Percentiles rank a stretch among this genome's conserved stretches.
Conservation (phyloP, 2,888 invertebrate species). For the Ochropleura leucogaster region DNA sequence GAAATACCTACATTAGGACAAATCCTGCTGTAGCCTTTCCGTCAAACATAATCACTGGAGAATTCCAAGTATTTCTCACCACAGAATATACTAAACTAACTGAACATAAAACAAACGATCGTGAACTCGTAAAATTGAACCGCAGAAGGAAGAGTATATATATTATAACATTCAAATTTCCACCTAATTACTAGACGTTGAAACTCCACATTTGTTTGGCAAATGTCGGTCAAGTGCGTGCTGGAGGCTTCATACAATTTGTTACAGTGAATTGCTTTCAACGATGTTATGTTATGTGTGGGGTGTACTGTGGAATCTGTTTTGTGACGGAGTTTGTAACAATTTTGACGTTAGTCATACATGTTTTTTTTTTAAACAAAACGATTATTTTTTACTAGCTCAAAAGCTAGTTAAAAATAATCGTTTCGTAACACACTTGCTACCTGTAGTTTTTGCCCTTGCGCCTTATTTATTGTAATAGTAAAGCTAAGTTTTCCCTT, state of each 20-base stretch:
- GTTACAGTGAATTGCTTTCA: slow-evolving; percentile 53
- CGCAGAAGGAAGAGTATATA: slow-evolving; percentile 2
- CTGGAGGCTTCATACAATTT: slow-evolving; percentile 56
- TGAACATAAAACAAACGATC: slow-evolving; percentile 46
- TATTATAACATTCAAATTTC: slow-evolving; percentile 21
- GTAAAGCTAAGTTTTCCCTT: no score
- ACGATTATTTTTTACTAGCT: no score
- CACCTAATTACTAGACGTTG: slow-evolving; percentile 50
- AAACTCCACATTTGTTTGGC: slow-evolving; percentile 57
- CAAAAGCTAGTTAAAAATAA: no score
- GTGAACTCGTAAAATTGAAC: slow-evolving; percentile 48
- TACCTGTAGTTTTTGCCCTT: no score
- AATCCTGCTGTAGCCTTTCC: slow-evolving; percentile 3
- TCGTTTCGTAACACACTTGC: no score
- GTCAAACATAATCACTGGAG: slow-evolving; percentile 28
- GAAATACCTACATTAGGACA: neutral
- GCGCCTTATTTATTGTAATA: no score
- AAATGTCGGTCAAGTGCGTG: slow-evolving; percentile 50
- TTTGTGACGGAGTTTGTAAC: slow-evolving; percentile 11
- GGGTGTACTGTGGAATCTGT: slow-evolving; percentile 19
- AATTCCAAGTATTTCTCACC: slow-evolving; percentile 35
- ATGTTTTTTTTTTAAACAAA: no score
- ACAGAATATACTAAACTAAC: slow-evolving; percentile 41
- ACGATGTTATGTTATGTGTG: slow-evolving; percentile 19
- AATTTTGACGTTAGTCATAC: slow-evolving; percentile 7